phyloP scores from a whole-genome alignment of 2,888 invertebrate genomes.

The Coleophora flavipennella region DNA sequence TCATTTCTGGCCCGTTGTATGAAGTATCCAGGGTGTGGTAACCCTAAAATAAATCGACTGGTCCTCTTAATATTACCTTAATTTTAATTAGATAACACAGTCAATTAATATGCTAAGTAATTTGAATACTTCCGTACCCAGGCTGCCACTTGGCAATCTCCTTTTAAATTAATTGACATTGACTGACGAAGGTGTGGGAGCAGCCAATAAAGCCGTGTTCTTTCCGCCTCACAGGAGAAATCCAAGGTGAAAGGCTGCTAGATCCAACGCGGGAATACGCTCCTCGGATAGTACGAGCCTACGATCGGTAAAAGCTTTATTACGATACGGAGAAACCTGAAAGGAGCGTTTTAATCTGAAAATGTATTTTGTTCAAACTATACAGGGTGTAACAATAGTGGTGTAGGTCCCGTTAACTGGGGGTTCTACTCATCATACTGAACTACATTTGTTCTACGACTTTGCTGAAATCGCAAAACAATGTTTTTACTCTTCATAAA shows the following conservation, averaged over 20 bases:
- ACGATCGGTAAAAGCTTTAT: slow-evolving; percentile 13
- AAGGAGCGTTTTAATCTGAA: slow-evolving; percentile 8
- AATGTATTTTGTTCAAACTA: slow-evolving; percentile 4
- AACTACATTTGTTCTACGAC: too few species aligned
- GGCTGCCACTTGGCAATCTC: slow-evolving; percentile 14
- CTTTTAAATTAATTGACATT: slow-evolving; percentile 53
- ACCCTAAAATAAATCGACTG: too few species aligned
- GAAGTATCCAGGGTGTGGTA: too few species aligned
- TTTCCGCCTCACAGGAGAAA: slow-evolving; percentile 21
- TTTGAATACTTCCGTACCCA: slow-evolving; percentile 7
- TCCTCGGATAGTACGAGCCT: slow-evolving; percentile 10
- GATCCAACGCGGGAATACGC: slow-evolving; percentile 14
- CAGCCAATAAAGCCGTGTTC: slow-evolving; percentile 33
- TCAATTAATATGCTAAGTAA: slow-evolving; percentile 6
- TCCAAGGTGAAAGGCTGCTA: slow-evolving; percentile 21
- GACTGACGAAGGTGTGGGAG: slow-evolving; percentile 54
- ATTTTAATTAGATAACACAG: not conserved
- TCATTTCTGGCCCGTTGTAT: too few species aligned
- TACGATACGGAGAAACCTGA: slow-evolving; percentile 5
- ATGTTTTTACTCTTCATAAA: too few species aligned
- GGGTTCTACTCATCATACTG: too few species aligned
- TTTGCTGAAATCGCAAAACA: too few species aligned
- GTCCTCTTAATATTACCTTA: too few species aligned
- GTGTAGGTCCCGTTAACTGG: too few species aligned
- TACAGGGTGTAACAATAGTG: too few species aligned